A percentile compares a stretch with the other conserved stretches of the same genome.
These are phyloP conservation scores for Stegodyphus mimosarum DNA, from an alignment of 1,140 invertebrate species.

Conservation along the genomic window DNA sequence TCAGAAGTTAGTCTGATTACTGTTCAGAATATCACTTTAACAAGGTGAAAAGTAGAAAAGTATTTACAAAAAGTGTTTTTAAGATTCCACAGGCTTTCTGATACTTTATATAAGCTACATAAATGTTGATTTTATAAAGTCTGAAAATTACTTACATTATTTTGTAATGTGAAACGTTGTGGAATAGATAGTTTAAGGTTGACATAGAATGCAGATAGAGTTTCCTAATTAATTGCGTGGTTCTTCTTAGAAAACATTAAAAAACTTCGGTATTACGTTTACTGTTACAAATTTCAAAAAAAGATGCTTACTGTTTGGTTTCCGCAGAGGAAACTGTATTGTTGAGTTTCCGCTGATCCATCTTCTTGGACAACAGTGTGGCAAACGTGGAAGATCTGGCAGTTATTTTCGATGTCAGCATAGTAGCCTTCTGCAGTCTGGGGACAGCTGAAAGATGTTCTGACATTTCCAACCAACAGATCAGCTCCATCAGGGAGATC, in stretches of 20 bases:
- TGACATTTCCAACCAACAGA: slow-evolving; percentile 61
- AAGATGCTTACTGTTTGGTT: slow-evolving; percentile 75
- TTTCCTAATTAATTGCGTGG: background rate
- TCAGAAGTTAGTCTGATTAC: too few relatives aligned
- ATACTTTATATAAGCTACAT: too few relatives aligned
- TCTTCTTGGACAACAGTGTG: slow-evolving; percentile 70
- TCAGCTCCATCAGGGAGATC: slow-evolving; percentile 64
- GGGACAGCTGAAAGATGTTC: slow-evolving; percentile 62
- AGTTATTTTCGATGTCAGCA: slow-evolving; percentile 64
- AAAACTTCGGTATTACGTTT: too few relatives aligned
- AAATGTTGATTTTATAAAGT: too few relatives aligned
- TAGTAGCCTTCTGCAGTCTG: slow-evolving; percentile 62
- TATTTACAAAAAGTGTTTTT: too few relatives aligned
- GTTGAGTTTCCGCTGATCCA: slow-evolving; percentile 40
- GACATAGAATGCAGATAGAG: too few relatives aligned
- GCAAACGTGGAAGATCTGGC: slow-evolving; percentile 64
- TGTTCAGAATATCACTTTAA: too few relatives aligned
- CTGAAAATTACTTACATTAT: too few relatives aligned
- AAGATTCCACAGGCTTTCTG: too few relatives aligned
- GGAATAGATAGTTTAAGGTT: too few relatives aligned
- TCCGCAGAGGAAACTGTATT: slow-evolving; percentile 75
- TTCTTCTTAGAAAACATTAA: background rate
- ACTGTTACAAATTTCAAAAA: background rate
- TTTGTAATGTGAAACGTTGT: too few relatives aligned
- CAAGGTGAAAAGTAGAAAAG: too few relatives aligned